Conservation (phyloP, 2,797 vertebrate species). For the Echeneis naucrates region DNA sequence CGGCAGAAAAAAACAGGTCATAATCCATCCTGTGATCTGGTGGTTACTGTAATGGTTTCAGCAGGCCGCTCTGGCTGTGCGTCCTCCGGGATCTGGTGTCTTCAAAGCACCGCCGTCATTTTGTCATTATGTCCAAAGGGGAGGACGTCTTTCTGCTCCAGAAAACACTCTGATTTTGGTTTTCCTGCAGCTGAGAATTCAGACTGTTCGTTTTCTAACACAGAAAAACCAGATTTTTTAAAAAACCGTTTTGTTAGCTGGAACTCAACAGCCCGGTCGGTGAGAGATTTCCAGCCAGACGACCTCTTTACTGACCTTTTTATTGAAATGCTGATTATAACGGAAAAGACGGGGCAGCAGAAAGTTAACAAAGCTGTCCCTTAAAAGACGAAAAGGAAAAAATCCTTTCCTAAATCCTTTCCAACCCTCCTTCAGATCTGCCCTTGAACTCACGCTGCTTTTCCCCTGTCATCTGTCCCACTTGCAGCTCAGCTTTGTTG, state of each 20-base stretch:
- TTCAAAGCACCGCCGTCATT: slow-evolving; percentile 18
- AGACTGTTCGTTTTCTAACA: not conserved
- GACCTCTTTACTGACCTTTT: not conserved
- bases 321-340: too few species aligned
- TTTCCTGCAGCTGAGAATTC: not conserved
- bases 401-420: too few species aligned
- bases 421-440: too few species aligned
- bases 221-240: too few species aligned
- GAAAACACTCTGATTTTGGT: not conserved
- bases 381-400: too few species aligned
- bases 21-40: slow-evolving; percentile 32
- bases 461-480: too few species aligned
- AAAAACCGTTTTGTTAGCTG: not conserved
- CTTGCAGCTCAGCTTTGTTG: too few species aligned
- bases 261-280: not conserved
- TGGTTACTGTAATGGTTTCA: slow-evolving; percentile 40
- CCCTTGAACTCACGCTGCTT: too few species aligned
- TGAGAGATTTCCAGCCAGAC: not conserved
- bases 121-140: not conserved
- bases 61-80: not conserved
- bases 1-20: slow-evolving; percentile 5
- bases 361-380: too few species aligned
- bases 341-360: too few species aligned
- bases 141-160: slow-evolving; percentile 12
- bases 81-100: slow-evolving; percentile 16